Percentiles rank a stretch among this genome's conserved stretches.
These are phyloP conservation scores for Ptychodera flava DNA, from an alignment of 35 echinoderm and acorn worm genomes.

Conservation along the genomic window DNA sequence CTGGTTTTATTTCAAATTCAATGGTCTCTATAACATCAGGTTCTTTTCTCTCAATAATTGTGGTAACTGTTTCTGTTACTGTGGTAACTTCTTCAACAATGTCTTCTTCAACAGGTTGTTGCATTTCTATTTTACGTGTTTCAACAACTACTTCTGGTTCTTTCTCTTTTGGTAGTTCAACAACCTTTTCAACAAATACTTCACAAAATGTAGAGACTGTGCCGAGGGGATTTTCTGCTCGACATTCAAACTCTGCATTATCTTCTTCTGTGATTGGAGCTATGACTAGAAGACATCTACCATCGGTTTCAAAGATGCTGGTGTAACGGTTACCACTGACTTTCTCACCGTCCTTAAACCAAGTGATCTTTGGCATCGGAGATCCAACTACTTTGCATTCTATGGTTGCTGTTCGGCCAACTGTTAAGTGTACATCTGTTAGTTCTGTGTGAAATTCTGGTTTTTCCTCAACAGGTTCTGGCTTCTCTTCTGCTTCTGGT, in stretches of 20 bases:
- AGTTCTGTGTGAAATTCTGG: conserved; percentile 38
- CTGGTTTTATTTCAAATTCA: conserved; percentile 31
- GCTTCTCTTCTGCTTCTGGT: conserved; percentile 31
- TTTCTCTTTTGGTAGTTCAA: too few species aligned
- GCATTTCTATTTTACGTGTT: too few species aligned
- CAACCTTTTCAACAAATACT: too few species aligned
- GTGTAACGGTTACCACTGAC: conserved; percentile 77
- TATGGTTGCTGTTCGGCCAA: conserved; percentile 42
- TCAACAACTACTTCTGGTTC: too few species aligned
- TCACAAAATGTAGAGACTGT: conserved; percentile 65
- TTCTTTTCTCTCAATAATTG: conserved; percentile 28
- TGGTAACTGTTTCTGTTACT: conserved; percentile 28
- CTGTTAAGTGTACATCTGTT: conserved; percentile 19
- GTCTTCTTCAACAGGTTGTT: too few species aligned
- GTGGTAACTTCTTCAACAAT: too few species aligned
- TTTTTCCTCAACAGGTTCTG: conserved; percentile 30
- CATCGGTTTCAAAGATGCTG: conserved; percentile 50
- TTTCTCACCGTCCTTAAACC: conserved; percentile 76
- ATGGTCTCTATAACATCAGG: conserved; percentile 15
- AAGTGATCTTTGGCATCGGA: conserved; percentile 66
- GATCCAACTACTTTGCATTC: conserved; percentile 75
- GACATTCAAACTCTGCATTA: conserved; percentile 75
- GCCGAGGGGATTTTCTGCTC: conserved; percentile 77
- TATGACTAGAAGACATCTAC: conserved; percentile 62
- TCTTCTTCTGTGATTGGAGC: conserved; percentile 57